Conservation (phyloP, 2,797 vertebrate species). For the Triplophysa bombifrons region DNA sequence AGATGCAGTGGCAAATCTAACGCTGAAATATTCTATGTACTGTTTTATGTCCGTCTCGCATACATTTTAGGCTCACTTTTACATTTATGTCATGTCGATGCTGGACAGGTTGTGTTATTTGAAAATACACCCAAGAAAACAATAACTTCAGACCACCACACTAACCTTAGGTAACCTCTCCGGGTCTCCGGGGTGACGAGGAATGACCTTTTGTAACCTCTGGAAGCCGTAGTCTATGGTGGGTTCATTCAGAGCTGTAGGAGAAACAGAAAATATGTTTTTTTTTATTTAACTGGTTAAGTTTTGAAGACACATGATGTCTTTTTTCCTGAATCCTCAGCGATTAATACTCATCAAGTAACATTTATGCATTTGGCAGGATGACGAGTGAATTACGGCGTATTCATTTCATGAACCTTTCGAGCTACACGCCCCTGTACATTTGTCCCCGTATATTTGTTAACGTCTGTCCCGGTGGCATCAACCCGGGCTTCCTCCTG, state of each 20-base stretch:
- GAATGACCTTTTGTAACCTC: constrained; percentile 94
- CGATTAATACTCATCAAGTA: neutral
- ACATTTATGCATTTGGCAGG: neutral
- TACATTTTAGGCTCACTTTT: constrained; percentile 2
- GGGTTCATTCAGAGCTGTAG: constrained; percentile 88
- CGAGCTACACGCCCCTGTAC: neutral
- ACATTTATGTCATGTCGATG: neutral
- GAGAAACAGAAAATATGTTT: constrained; percentile 27
- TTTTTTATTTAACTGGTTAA: constrained; percentile 11
- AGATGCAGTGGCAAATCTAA: neutral
- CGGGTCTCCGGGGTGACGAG: constrained; percentile 91
- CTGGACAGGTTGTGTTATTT: constrained; percentile 9
- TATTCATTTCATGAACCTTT: neutral
- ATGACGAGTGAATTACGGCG: no score
- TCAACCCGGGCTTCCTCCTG: constrained; percentile 35
- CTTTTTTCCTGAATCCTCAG: neutral
- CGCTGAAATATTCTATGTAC: constrained; percentile 8
- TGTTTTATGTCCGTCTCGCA: neutral
- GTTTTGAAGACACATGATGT: neutral
- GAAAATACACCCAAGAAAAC: constrained; percentile 4
- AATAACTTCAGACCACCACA: constrained; percentile 1
- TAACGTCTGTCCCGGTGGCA: neutral
- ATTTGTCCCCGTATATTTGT: constrained; percentile 14
- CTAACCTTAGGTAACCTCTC: constrained; percentile 94
- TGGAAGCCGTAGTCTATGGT: constrained; percentile 98